Evolutionary conservation across 1,140 invertebrate species (phyloP), one percentile per base, ranked within the genome.

Genomic region (Euura saliciscinereae): DNA sequence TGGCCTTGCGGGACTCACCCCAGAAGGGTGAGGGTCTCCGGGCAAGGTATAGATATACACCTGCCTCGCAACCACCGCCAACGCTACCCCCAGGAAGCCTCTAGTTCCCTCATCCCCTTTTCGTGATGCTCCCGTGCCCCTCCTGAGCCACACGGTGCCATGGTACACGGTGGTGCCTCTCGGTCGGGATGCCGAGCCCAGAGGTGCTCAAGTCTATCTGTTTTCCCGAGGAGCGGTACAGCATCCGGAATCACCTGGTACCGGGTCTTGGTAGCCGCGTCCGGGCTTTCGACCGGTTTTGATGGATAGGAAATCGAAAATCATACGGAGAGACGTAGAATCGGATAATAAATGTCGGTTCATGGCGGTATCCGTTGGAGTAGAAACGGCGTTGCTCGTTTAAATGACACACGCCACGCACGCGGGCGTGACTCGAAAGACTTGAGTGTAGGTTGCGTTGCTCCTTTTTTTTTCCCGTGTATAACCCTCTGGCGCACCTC

Each of bases 111-210:
- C 70, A 6, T 28, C 45, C 11, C 46, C 6, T 28, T 43, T 4
- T 59, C 51, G 5, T 59, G 51, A 8, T 11, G 51, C 51, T 83
- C 76, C 80, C 84, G 77, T 74, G 75, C 78, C 66, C 73, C 84
- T 82, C 79, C 81, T 84, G 51, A 59, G 51, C 51, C 51, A 59
- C 51, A 59, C 51, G 51, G 51, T 13, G 46, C 68, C 44, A 45
- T 44, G 46, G n/a, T 45, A 69, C n/a, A 69, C 44, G 44, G 51
- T 59, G 51, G 51, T 59, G 51, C 51, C 51, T 59, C 4, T 59
- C 51, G 82, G 81, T 80, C 82, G 85, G 85, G 84, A 85, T 85
- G 81, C 81, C 81, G 82, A 80, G 79, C 70, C 71, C 84, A 86
- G 85, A 82, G 83, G 83, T 83, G 80, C 83, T 84, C 84, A 86